Evolutionary conservation across 2,888 invertebrate genomes (phyloP).

Genomic region (Cephus pulcher): DNA sequence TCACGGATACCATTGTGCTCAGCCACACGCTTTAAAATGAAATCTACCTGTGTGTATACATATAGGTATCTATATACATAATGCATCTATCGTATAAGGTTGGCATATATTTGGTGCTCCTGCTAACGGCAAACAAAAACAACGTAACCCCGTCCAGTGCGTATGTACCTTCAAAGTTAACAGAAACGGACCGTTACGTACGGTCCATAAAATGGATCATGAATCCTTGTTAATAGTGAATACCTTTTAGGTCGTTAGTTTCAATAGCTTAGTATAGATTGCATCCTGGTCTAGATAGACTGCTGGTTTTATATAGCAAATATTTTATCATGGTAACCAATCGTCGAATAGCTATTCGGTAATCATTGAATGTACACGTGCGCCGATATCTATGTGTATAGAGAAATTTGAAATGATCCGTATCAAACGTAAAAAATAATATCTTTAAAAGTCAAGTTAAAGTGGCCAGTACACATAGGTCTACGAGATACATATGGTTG

Average conservation of each 20-base stretch:
- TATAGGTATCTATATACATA: neutral
- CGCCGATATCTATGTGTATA: too few relatives aligned
- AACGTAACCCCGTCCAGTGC: constrained; percentile 12
- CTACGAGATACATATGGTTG: too few relatives aligned
- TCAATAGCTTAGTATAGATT: constrained; percentile 28
- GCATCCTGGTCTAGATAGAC: neutral
- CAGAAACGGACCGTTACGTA: constrained; percentile 32
- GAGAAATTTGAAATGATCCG: too few relatives aligned
- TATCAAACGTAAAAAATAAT: too few relatives aligned
- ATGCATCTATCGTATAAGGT: neutral
- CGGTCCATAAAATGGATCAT: constrained; percentile 42
- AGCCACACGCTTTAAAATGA: neutral
- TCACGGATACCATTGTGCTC: neutral
- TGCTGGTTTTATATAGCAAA: neutral
- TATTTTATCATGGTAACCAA: constrained; percentile 20
- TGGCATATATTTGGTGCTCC: constrained; percentile 23
- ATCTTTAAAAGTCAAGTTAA: too few relatives aligned
- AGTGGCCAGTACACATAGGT: too few relatives aligned
- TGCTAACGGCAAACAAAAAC: constrained; percentile 42
- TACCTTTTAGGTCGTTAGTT: constrained; percentile 41
- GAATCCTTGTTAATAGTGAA: constrained; percentile 48
- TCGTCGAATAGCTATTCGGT: too few relatives aligned
- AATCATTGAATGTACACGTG: too few relatives aligned
- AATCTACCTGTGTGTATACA: neutral
- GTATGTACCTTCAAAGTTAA: constrained; percentile 19